Percentiles rank a stretch among this genome's conserved stretches.
phyloP scores from a whole-genome alignment of 2,113 vertebrate species.

The Oenanthe melanoleuca region DNA sequence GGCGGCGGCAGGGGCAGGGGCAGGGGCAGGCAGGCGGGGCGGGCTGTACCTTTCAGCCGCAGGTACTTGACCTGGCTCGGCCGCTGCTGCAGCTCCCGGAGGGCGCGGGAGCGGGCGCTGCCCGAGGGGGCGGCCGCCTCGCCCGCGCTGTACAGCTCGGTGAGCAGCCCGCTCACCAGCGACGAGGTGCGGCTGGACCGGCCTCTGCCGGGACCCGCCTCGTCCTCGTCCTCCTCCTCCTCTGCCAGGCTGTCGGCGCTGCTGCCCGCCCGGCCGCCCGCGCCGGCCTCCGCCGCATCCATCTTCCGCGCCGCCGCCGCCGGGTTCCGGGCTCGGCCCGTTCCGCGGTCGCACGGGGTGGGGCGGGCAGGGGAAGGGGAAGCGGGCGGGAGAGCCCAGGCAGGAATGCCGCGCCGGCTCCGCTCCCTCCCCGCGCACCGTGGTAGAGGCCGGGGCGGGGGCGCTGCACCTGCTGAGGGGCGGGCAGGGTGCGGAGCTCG shows the following conservation, averaged over 20 bases:
- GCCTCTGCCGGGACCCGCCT: neutral
- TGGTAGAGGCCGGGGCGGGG: neutral
- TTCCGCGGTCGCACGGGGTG: neutral
- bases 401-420: neutral
- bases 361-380: neutral
- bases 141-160: conserved; percentile 86
- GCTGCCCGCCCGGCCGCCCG: neutral
- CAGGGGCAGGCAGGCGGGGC: neutral
- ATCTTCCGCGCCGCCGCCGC: neutral
- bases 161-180: conserved; percentile 90
- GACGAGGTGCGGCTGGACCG: conserved; percentile 75
- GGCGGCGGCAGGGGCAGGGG: too few relatives aligned
- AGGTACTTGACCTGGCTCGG: conserved; percentile 85
- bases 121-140: conserved; percentile 85
- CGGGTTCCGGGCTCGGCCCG: conserved; percentile 21
- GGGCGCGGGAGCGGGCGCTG: conserved; percentile 76
- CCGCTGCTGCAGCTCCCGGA: conserved; percentile 83
- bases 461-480: neutral
- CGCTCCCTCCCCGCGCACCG: neutral
- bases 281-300: neutral
- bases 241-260: conserved; percentile 34
- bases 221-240: conserved; percentile 5
- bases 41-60: conserved; percentile 85
- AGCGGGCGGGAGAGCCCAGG: neutral
- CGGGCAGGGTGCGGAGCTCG: neutral